Conservation (phyloP, 2,797 vertebrate genomes). For the Sebastes steindachneri region DNA sequence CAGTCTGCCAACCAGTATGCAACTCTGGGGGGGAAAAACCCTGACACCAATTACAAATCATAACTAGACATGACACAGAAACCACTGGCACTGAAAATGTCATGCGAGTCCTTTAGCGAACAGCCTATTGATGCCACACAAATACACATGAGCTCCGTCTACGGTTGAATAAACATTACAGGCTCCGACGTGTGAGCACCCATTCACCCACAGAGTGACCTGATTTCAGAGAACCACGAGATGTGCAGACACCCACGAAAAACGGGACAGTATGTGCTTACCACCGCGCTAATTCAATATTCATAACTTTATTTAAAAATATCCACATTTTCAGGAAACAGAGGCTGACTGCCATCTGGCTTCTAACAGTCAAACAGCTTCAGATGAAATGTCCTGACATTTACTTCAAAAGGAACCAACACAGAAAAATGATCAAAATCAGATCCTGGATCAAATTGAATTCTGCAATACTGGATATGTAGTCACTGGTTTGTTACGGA, state of each 20-base stretch:
- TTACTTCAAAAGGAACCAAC: neutral
- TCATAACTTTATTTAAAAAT: constrained; percentile 64
- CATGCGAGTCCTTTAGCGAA: neutral
- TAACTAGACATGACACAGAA: constrained; percentile 1
- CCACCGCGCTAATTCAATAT: constrained; percentile 57
- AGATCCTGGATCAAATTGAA: neutral
- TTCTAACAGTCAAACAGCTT: constrained; percentile 15
- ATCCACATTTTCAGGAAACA: constrained; percentile 12
- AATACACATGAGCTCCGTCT: constrained; percentile 3
- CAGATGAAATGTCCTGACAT: neutral
- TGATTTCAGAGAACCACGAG: constrained; percentile 51
- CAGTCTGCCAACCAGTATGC: neutral
- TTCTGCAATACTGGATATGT: neutral
- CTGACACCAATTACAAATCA: neutral
- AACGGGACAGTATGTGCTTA: constrained; percentile 34
- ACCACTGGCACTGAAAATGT: neutral
- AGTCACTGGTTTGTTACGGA: no score
- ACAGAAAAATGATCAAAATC: neutral
- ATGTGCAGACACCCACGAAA: constrained; percentile 48
- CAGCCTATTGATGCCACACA: constrained; percentile 5
- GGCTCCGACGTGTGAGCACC: neutral
- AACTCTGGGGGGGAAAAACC: neutral
- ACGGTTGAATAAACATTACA: constrained; percentile 16
- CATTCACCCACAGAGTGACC: constrained; percentile 46
- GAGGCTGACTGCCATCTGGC: constrained; percentile 37